Base-by-base conservation (phyloP, 2,888 invertebrate species). In the Augiades crinisus region DNA sequence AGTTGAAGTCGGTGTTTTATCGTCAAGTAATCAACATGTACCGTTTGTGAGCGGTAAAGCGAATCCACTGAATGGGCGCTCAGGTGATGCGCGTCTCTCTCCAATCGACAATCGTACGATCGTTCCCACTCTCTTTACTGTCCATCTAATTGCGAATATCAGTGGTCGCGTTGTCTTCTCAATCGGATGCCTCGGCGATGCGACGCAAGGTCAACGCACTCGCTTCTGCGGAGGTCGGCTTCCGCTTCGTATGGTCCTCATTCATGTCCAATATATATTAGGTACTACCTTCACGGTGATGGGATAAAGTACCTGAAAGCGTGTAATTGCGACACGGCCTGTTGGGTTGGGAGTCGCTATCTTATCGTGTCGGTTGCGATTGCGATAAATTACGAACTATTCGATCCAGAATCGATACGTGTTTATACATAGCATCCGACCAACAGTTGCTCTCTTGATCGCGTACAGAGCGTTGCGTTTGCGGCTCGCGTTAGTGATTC, bases 331-430 rank as follows among this genome's bases (percentile, higher is more conserved):
- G 61, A 63, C 61, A 65, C 67, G 60, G 67, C 67, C 67, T 61
- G 56, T 57, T 64, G 65, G 62, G 60, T 60, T 60, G 58, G 37
- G 13, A 13, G 60, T 63, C 62, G 59, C 65, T 84, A 86, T 85
- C 83, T 86, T 85, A 87, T 87, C 87, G 64, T 54, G 22, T 21
- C 17, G 13, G 67, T 66, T 55, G 70, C 17, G 13, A 67, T 66
- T 55, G 70, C 81, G 87, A 86, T 87, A 86, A 86, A 84, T 86
- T 81, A 72, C 72, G 65, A 67, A 70, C 72, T 65, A 72, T 74
- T 81, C 82, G 81, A 86, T 84, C 78, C 70, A 79, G 78, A 76
- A 78, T 84, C 85, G 77, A 87, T 84, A 75, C 69, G 67, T 58
- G 65, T 62, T 59, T 75, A 70, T 73, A 70, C 71, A 68, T 70